Percentiles rank a stretch among this genome's conserved stretches.
Evolutionary conservation across 2,113 vertebrate genomes (phyloP).

Genomic region (Gasterosteus aculeatus): DNA sequence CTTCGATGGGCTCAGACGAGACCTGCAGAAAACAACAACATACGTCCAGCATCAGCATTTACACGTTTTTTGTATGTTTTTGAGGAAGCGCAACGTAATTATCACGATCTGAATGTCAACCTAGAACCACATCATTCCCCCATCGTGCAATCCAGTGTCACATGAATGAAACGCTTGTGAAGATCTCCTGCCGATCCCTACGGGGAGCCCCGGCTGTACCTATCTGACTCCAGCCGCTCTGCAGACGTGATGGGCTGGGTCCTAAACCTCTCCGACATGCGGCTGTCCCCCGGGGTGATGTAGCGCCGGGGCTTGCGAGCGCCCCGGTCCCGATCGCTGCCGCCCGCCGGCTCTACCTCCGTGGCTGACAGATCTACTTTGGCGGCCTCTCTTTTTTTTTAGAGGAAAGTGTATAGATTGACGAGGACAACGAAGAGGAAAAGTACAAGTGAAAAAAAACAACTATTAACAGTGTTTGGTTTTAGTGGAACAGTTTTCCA

Average conservation of each 20-base stretch:
- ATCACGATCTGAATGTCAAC: not conserved
- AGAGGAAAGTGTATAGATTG: conserved; percentile 35
- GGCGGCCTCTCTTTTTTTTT: conserved; percentile 82
- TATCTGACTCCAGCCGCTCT: conserved; percentile 94
- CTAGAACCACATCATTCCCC: not conserved
- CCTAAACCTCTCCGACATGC: conserved; percentile 96
- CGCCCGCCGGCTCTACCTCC: conserved; percentile 80
- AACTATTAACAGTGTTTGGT: not conserved
- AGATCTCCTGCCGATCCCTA: not conserved
- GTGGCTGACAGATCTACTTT: conserved; percentile 64
- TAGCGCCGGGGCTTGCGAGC: conserved; percentile 91
- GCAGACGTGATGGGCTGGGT: conserved; percentile 98
- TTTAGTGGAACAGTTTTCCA: conserved; percentile 10
- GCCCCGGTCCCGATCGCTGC: conserved; percentile 84
- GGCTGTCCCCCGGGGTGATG: conserved; percentile 93
- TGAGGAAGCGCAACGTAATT: not conserved
- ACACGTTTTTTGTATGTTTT: not conserved
- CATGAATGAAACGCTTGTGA: not conserved
- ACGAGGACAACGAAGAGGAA: conserved; percentile 53
- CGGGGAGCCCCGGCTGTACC: conserved; percentile 81
- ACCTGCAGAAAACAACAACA: conserved; percentile 78
- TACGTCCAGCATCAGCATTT: conserved; percentile 22
- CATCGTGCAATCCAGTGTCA: not conserved
- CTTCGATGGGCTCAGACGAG: conserved; percentile 82
- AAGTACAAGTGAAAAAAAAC: conserved; percentile 4